These are phyloP conservation scores for Apamea anceps DNA, from an alignment of 2,888 invertebrate genomes.

Conservation along the genomic window DNA sequence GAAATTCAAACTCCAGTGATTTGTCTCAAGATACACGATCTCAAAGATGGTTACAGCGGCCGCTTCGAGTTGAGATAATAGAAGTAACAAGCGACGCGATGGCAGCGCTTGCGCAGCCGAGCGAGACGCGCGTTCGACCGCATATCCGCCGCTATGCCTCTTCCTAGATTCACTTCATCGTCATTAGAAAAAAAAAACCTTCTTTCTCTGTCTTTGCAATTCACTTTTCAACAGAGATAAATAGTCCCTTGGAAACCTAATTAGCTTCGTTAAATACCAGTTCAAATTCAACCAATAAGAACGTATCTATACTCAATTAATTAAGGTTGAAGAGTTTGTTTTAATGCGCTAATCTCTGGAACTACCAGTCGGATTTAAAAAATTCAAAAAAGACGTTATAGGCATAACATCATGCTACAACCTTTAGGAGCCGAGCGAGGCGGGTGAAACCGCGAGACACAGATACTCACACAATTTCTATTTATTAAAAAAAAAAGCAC, in stretches of 20 bases:
- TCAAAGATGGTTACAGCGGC: constrained; percentile 80
- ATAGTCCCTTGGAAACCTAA: constrained; percentile 31
- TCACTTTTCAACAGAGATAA: constrained; percentile 59
- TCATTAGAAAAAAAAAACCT: constrained; percentile 65
- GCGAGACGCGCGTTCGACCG: constrained; percentile 87
- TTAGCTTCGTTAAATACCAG: constrained; percentile 22
- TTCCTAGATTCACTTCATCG: constrained; percentile 80
- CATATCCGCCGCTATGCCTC: constrained; percentile 86
- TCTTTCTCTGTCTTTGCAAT: constrained; percentile 63
- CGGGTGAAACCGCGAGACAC: background rate
- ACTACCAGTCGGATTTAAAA: background rate
- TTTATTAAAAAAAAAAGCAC: background rate
- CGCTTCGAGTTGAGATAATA: constrained; percentile 84
- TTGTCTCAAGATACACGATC: constrained; percentile 81
- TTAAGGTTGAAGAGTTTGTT: background rate
- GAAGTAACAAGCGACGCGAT: constrained; percentile 85
- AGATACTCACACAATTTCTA: background rate
- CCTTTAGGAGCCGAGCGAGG: background rate
- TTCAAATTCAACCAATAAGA: constrained; percentile 19
- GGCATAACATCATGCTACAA: background rate
- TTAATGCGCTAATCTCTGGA: background rate
- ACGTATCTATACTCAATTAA: background rate
- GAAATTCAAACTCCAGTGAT: constrained; percentile 69
- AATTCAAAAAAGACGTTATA: background rate
- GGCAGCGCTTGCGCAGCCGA: constrained; percentile 84